These are phyloP conservation scores for Lepeophtheirus nordmannii DNA, from an alignment of 2,888 invertebrate genomes.

Conservation along the genomic window DNA sequence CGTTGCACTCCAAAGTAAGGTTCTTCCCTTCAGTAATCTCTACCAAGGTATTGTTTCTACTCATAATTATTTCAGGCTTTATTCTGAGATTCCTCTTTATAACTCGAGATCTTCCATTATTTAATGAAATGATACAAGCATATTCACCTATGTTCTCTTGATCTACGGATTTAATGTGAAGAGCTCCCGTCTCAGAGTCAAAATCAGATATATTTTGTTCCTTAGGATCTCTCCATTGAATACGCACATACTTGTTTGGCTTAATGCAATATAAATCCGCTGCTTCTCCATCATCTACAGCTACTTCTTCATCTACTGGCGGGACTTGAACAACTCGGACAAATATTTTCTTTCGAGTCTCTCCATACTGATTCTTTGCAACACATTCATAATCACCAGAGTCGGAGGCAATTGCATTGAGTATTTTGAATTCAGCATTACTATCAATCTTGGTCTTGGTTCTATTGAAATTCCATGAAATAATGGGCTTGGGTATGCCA, in stretches of 20 bases:
- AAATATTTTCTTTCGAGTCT: conserved; percentile 13
- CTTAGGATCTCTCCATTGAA: not conserved
- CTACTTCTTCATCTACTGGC: not conserved
- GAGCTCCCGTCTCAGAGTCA: not conserved
- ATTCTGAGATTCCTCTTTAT: not conserved
- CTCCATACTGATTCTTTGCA: conserved; percentile 18
- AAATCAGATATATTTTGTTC: not conserved
- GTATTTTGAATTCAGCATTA: conserved; percentile 13
- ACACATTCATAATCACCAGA: conserved; percentile 11
- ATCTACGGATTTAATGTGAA: not conserved
- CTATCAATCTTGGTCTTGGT: conserved; percentile 5
- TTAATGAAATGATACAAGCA: not conserved
- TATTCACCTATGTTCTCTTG: conserved; percentile 1
- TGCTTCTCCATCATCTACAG: not conserved
- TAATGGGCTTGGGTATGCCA: conserved; percentile 20
- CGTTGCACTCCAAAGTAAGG: conserved; percentile 13
- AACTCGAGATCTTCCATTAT: not conserved
- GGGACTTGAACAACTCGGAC: conserved; percentile 9
- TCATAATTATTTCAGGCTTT: conserved; percentile 22
- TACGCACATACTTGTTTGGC: not conserved
- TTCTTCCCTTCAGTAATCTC: conserved; percentile 10
- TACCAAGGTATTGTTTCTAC: not conserved
- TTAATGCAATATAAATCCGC: conserved; percentile 6
- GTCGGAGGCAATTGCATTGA: conserved; percentile 20
- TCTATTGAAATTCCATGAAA: conserved; percentile 21